Evolutionary conservation across 2,888 invertebrate species (phyloP), one percentile per base, ranked within the genome.

Genomic region (Amitus sp.): DNA sequence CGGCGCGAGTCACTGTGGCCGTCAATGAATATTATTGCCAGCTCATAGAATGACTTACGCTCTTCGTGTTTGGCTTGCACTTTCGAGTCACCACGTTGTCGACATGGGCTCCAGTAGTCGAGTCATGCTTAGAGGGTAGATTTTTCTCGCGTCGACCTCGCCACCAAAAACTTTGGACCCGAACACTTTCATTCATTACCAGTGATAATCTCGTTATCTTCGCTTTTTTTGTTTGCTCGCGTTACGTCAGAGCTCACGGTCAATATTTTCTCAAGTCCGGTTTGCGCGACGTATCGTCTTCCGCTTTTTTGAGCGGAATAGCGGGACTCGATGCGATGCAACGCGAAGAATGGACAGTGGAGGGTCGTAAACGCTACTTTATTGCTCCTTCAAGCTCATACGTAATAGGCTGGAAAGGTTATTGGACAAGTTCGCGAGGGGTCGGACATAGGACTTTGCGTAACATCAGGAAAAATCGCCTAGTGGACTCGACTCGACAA

Each of bases 1-100:
- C 66, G 67, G 67, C 68, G 71, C 73, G 69, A 77, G 76, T 78
- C 76, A 76, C 76, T 67, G 69, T 68, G 68, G 63, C 72, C 72
- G 74, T 77, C 76, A 76, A 77, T 77, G 74, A 74, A 69, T 68
- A 75, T 74, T 74, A 73, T 77, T 78, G 78, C 79, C 75, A 74
- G 74, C 76, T 79, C 78, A 78, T 79, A 78, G 70, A 77, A 79
- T 78, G 79, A 79, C 78, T 77, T 76, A 73, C 71, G 66, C 71
- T 73, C 71, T 69, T 72, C 67, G 72, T 65, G 72, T 77, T 72
- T 72, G 69, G 74, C 73, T 78, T 75, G 79, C 79, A 77, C 74
- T 77, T 79, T 79, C 76, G 66, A 70, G 67, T 65, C 67, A 64
- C 66, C 65, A 59, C 62, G 59, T 65, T 63, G 65, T 62, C 66